phyloP scores from a whole-genome alignment of 2,797 vertebrate species.

The Artibeus lituratus region DNA sequence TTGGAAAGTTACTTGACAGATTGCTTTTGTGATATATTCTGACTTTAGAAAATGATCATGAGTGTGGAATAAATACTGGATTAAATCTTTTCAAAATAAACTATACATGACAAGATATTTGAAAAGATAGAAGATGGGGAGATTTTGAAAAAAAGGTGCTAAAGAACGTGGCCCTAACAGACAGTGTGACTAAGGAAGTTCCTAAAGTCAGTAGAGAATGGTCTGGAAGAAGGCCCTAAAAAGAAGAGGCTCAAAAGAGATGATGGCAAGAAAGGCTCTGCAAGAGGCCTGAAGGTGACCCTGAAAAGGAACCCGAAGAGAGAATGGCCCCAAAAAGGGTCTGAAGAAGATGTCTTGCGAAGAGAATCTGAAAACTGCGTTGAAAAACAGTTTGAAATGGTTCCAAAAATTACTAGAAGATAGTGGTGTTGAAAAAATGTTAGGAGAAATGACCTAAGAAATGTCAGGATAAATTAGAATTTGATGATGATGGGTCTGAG shows the following conservation, averaged over 20 bases:
- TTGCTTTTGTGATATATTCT: slow-evolving; percentile 79
- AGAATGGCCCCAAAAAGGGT: background rate
- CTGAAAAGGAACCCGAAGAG: background rate
- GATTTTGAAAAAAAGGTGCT: background rate
- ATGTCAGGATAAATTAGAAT: background rate
- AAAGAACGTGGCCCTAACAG: background rate
- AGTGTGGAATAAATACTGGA: slow-evolving; percentile 85
- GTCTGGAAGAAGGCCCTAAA: background rate
- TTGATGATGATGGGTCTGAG: background rate
- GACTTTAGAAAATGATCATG: slow-evolving; percentile 81
- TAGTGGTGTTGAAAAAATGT: background rate
- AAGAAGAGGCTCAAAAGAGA: background rate
- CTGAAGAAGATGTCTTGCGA: background rate
- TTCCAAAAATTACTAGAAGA: background rate
- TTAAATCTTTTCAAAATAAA: slow-evolving; percentile 79
- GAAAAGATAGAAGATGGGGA: background rate
- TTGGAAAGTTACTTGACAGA: slow-evolving; percentile 80
- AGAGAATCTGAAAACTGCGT: background rate
- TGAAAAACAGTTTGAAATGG: background rate
- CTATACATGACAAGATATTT: background rate
- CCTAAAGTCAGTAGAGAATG: background rate
- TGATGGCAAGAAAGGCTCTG: background rate
- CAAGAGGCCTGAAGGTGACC: background rate
- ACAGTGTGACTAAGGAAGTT: background rate
- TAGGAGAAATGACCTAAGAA: background rate